These are phyloP conservation scores for Uria aalge DNA, from an alignment of 2,113 vertebrate species.

Conservation along the genomic window DNA sequence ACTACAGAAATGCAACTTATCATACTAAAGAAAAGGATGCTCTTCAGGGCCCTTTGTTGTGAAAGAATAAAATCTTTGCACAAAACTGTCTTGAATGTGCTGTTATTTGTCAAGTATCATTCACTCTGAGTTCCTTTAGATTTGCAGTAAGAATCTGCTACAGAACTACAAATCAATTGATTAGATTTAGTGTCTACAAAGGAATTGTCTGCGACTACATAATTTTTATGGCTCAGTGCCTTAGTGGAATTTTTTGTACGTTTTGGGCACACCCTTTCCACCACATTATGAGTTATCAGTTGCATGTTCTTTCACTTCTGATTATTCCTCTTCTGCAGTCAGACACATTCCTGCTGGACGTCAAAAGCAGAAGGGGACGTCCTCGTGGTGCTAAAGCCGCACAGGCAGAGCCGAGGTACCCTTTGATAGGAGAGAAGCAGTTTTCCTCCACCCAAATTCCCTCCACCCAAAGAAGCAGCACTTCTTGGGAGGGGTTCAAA, in stretches of 20 bases:
- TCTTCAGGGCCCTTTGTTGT: background rate
- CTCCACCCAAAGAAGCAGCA: background rate
- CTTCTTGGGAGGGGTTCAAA: background rate
- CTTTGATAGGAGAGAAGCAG: background rate
- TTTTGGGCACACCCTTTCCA: background rate
- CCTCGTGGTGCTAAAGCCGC: background rate
- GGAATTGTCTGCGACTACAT: background rate
- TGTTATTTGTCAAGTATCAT: background rate
- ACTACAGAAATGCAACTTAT: background rate
- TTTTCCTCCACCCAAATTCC: background rate
- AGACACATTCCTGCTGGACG: background rate
- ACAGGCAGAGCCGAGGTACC: background rate
- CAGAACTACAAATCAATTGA: background rate
- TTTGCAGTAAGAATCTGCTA: background rate
- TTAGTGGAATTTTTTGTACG: background rate
- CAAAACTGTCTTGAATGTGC: background rate
- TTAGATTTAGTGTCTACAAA: background rate
- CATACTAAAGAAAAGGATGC: background rate
- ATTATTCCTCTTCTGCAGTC: background rate
- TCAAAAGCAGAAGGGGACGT: background rate
- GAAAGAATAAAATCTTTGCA: constrained; percentile 30
- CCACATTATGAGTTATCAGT: background rate
- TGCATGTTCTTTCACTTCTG: background rate
- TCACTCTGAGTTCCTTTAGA: background rate
- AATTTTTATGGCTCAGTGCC: background rate